Evolutionary conservation across 2,888 invertebrate species (phyloP).

Genomic region (Lordiphosa fenestrarum): DNA sequence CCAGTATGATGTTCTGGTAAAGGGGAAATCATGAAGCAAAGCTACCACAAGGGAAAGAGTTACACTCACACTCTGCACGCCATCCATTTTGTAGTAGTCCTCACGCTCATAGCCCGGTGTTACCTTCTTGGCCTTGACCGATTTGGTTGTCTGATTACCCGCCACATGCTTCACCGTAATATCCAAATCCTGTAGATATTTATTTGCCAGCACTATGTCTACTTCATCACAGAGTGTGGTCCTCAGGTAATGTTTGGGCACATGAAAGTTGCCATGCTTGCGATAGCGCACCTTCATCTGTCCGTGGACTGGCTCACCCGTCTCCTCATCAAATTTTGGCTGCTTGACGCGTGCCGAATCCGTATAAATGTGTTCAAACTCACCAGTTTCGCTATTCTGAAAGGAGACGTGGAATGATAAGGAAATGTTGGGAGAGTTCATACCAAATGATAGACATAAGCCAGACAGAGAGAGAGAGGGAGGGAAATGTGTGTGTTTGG

Average conservation of each 20-base stretch:
- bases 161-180: slow-evolving; percentile 41
- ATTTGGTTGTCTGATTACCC: neutral
- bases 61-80: slow-evolving; percentile 71
- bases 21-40: neutral
- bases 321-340: slow-evolving; percentile 77
- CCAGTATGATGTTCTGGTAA: slow-evolving; percentile 77
- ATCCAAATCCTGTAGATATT: slow-evolving; percentile 35
- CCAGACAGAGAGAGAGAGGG: slow-evolving; percentile 6
- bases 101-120: slow-evolving; percentile 66
- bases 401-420: slow-evolving; percentile 16
- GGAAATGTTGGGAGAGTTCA: neutral
- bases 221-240: slow-evolving; percentile 70
- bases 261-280: slow-evolving; percentile 77
- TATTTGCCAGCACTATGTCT: slow-evolving; percentile 61
- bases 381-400: slow-evolving; percentile 79
- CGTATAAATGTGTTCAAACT: slow-evolving; percentile 67
- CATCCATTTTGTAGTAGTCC: slow-evolving; percentile 77
- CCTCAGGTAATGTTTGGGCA: slow-evolving; percentile 75
- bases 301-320: slow-evolving; percentile 77
- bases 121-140: slow-evolving; percentile 19
- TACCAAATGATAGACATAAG: slow-evolving; percentile 3
- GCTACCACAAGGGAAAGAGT: neutral
- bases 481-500: neutral
- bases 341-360: slow-evolving; percentile 56
- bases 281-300: slow-evolving; percentile 74